Evolutionary conservation across 2,797 vertebrate genomes (phyloP).

Genomic region (Coracias cyanogaster): DNA sequence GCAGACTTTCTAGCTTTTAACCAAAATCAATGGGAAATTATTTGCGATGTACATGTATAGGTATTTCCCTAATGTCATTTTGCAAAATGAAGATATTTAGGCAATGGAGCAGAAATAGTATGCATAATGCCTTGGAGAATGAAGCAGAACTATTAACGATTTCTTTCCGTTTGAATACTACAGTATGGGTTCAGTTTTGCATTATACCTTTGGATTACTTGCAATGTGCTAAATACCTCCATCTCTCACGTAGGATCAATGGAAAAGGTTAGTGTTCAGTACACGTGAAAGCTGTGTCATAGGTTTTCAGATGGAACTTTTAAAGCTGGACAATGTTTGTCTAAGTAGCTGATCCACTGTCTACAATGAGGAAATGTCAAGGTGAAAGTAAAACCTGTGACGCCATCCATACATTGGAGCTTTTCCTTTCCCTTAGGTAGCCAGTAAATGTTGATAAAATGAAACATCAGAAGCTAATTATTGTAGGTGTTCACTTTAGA

Average conservation of each 20-base stretch:
- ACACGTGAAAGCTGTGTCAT: neutral
- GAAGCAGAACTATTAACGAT: neutral
- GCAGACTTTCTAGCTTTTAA: constrained; percentile 47
- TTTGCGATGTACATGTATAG: neutral
- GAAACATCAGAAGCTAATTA: neutral
- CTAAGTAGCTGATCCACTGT: neutral
- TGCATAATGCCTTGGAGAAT: neutral
- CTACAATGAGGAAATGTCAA: constrained; percentile 54
- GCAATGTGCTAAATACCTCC: neutral
- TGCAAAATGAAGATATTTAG: neutral
- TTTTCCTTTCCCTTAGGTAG: constrained; percentile 19
- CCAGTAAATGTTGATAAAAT: constrained; percentile 47
- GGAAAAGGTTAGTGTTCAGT: neutral
- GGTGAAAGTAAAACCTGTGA: constrained; percentile 45
- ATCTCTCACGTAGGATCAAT: neutral
- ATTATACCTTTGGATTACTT: neutral
- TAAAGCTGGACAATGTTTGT: constrained; percentile 44
- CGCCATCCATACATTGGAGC: constrained; percentile 10
- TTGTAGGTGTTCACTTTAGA: neutral
- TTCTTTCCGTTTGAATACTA: neutral
- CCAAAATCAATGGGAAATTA: constrained; percentile 4
- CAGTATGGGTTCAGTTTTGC: neutral
- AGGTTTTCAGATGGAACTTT: constrained; percentile 44
- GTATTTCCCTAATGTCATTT: constrained; percentile 29
- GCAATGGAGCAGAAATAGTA: neutral